Base-by-base conservation (phyloP, 2,888 invertebrate genomes). In the Schizaphis graminum region DNA sequence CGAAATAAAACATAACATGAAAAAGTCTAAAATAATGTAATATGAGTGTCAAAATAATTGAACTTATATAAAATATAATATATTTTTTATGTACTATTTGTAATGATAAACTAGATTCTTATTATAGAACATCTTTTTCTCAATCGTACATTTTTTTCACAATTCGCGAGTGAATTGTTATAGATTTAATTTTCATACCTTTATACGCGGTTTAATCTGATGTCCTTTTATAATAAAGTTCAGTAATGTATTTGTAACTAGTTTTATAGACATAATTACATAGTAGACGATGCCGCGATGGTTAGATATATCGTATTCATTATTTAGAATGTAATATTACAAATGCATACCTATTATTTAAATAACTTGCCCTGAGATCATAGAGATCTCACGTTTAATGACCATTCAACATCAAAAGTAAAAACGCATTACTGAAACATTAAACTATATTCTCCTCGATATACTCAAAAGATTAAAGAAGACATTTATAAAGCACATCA, bases 321-420 rank as follows among this genome's bases (percentile, higher is more conserved):
- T 57, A 26, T 35, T 67, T 67, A 5, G 16, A 35, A 67, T 67
- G 5, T 67, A 67, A 67, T 67, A 67, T 21, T 67, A 35, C 21
- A 67, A 67, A 67, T 67, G 67, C 67, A 16, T 16, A n/a, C n/a
- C n/a, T 35, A 67, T 67, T 67, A 67, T 35, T 67, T 35, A 35
- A 35, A 35, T 35, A 67, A 67, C 67, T n/a, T 0, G 35, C 35
- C 35, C 35, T 67, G 1, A 67, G 47, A 67, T 90, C 44, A 67
- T 24, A 67, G 47, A 44, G 28, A 90, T n/a, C 47, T n/a, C 90
- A n/a, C 24, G 41, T 49, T n/a, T 67, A n/a, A 90, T 90, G 44
- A 47, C 26, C n/a, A 24, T 35, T 47, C 21, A 24, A 90, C 67
- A 90, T 90, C 90, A 90, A 90, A 67, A 44, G 90, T 61, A 61